phyloP scores from a whole-genome alignment of 2,113 vertebrate species.

The Peromyscus leucopus region DNA sequence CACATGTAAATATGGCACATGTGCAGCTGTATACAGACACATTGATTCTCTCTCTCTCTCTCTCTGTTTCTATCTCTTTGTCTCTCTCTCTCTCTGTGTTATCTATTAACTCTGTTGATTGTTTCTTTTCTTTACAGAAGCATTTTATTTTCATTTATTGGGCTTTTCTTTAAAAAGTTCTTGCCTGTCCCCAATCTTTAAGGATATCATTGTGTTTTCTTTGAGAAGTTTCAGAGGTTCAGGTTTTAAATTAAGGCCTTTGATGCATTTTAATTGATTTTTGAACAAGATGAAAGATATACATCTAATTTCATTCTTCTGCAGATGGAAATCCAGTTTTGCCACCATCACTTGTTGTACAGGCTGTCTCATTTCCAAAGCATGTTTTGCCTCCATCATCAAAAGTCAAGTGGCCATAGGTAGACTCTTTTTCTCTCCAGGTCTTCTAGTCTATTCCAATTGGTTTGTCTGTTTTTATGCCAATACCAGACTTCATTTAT shows the following conservation, averaged over 20 bases:
- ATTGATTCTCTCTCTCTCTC: neutral
- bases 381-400: neutral
- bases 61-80: too few species aligned
- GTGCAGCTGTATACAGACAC: neutral
- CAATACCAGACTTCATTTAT: neutral
- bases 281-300: neutral
- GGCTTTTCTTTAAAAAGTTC: neutral
- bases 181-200: neutral
- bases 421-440: neutral
- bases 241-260: neutral
- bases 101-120: neutral
- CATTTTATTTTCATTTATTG: neutral
- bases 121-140: neutral
- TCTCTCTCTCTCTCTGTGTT: neutral
- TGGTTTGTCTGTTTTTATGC: neutral
- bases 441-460: neutral
- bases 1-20: neutral
- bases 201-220: neutral
- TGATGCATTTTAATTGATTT: neutral
- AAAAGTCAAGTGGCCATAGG: neutral
- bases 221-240: neutral
- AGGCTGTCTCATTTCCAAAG: neutral
- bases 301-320: neutral
- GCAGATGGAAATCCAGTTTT: neutral
- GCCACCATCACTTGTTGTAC: neutral